phyloP scores from a whole-genome alignment of 1,140 invertebrate genomes.

The Plodia interpunctella region DNA sequence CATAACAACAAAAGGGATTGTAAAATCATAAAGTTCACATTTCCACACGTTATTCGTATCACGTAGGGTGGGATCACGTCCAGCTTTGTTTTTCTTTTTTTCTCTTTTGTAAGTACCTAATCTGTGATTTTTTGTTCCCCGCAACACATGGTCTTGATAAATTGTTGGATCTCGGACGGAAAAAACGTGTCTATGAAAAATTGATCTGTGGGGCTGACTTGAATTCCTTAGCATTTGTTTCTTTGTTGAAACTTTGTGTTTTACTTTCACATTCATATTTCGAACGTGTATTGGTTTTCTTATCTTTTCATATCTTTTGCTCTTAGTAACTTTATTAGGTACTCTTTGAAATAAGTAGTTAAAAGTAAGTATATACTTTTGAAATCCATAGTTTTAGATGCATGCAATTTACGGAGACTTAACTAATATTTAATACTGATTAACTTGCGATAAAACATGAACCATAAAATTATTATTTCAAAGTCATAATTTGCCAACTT shows the following conservation, averaged over 20 bases:
- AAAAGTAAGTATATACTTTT: too few species aligned
- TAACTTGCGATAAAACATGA: too few species aligned
- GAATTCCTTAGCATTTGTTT: slow-evolving; percentile 2
- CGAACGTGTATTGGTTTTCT: background rate
- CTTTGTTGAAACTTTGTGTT: background rate
- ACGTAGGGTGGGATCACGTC: slow-evolving; percentile 43
- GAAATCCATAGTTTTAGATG: too few species aligned
- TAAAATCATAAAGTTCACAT: slow-evolving; percentile 46
- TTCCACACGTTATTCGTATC: slow-evolving; percentile 35
- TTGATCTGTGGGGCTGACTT: slow-evolving; percentile 21
- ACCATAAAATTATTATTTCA: too few species aligned
- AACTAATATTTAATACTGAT: too few species aligned
- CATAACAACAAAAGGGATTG: slow-evolving; percentile 18
- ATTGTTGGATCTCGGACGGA: slow-evolving; percentile 32
- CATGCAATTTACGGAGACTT: too few species aligned
- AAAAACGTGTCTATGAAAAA: slow-evolving; percentile 43
- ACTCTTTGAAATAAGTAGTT: too few species aligned
- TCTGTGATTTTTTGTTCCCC: slow-evolving; percentile 43
- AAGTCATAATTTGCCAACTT: background rate
- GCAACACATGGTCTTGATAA: slow-evolving; percentile 44
- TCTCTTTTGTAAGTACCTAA: slow-evolving; percentile 48
- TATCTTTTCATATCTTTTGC: background rate
- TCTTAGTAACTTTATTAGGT: too few species aligned
- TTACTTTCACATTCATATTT: background rate
- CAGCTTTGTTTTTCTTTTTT: slow-evolving; percentile 36